Percentiles rank a stretch among this genome's conserved stretches.
phyloP scores from a whole-genome alignment of 2,888 invertebrate species.

The Tipula unca region DNA sequence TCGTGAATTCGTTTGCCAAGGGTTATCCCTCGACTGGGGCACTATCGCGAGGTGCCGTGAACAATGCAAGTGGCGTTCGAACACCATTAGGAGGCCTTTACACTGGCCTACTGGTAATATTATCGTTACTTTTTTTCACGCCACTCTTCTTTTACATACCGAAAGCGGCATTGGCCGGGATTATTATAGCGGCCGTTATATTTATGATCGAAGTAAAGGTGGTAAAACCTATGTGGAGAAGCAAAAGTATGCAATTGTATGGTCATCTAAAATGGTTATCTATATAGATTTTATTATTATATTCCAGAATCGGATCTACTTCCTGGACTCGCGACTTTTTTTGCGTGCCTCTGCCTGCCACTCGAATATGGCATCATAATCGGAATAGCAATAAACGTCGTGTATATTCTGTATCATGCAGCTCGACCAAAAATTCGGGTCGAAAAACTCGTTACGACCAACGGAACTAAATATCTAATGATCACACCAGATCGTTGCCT shows the following conservation, averaged over 20 bases:
- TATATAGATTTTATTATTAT: background rate
- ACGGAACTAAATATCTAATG: constrained; percentile 67
- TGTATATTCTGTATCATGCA: constrained; percentile 80
- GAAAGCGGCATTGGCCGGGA: constrained; percentile 75
- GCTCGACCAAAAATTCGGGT: constrained; percentile 78
- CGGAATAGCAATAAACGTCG: constrained; percentile 72
- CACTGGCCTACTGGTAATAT: constrained; percentile 71
- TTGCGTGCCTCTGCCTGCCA: constrained; percentile 73
- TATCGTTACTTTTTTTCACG: constrained; percentile 78
- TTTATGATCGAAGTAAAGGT: constrained; percentile 88
- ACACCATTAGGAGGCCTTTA: constrained; percentile 79
- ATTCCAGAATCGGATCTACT: constrained; percentile 73
- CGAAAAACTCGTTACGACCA: constrained; percentile 60
- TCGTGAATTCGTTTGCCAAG: constrained; percentile 78
- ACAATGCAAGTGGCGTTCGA: constrained; percentile 79
- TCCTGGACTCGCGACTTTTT: constrained; percentile 75
- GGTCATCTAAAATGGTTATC: too few relatives aligned
- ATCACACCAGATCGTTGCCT: constrained; percentile 81
- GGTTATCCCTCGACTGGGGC: constrained; percentile 77
- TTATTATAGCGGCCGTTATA: constrained; percentile 86
- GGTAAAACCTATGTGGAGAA: constrained; percentile 79
- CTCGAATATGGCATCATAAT: constrained; percentile 81
- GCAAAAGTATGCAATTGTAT: constrained; percentile 58
- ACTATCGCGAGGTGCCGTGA: constrained; percentile 77
- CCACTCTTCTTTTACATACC: constrained; percentile 84